Conservation (phyloP, 2,888 invertebrate species). For the Pyrgus malvae region DNA sequence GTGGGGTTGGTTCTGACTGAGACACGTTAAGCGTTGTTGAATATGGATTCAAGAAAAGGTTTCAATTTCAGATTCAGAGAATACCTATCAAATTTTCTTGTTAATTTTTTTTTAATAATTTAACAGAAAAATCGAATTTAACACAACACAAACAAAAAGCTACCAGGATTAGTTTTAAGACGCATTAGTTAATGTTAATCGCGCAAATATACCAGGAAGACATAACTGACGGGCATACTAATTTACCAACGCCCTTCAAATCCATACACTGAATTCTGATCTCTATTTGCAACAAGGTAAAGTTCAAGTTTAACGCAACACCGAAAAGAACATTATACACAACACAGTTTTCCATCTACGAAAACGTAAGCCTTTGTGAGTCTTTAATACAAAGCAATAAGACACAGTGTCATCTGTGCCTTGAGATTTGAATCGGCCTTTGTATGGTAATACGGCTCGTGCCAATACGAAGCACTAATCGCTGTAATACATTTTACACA, state of each 20-base stretch:
- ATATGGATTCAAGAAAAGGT: too few species aligned
- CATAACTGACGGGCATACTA: constrained; percentile 35
- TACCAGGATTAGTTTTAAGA: not conserved
- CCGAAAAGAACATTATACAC: constrained; percentile 15
- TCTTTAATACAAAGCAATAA: constrained; percentile 26
- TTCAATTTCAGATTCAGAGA: too few species aligned
- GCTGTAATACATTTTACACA: constrained; percentile 31
- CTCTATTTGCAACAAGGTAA: constrained; percentile 26
- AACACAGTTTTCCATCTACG: constrained; percentile 34
- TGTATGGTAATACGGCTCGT: constrained; percentile 38
- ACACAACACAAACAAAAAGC: not conserved
- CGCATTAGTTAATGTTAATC: constrained; percentile 32
- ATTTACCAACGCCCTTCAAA: constrained; percentile 26
- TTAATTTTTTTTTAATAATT: too few species aligned
- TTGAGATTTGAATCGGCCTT: constrained; percentile 32
- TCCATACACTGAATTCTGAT: constrained; percentile 24
- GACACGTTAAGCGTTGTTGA: too few species aligned
- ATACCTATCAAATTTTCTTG: too few species aligned
- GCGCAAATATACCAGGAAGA: constrained; percentile 42
- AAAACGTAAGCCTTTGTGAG: constrained; percentile 22
- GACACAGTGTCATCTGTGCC: constrained; percentile 28
- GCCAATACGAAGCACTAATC: constrained; percentile 31
- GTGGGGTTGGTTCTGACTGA: too few species aligned
- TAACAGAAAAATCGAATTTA: not conserved
- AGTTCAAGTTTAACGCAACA: constrained; percentile 37